phyloP scores from a whole-genome alignment of 2,797 vertebrate genomes.

The Lophotriccus pileatus region DNA sequence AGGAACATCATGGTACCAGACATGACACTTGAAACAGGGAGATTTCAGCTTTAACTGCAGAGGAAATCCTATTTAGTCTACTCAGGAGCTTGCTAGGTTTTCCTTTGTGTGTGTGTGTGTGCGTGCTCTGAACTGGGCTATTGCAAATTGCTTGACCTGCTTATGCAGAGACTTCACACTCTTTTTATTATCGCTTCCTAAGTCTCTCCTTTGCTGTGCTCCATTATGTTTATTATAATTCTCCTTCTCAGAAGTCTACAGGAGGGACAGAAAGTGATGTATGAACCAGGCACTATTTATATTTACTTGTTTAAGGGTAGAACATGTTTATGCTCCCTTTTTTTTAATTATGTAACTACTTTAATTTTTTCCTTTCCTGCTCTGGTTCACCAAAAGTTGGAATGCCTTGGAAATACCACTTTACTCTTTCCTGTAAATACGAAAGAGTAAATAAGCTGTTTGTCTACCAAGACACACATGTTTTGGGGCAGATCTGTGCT shows the following conservation, averaged over 20 bases:
- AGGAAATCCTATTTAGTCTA: background rate
- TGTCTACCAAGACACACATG: background rate
- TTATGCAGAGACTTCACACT: background rate
- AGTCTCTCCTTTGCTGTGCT: background rate
- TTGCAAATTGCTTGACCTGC: background rate
- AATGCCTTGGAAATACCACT: background rate
- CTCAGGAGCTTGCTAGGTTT: background rate
- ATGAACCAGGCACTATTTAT: background rate
- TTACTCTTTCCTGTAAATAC: background rate
- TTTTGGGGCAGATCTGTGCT: background rate
- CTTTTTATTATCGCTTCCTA: background rate
- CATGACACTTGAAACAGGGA: background rate
- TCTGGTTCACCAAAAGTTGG: background rate
- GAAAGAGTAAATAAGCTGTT: no score
- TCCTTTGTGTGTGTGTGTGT: background rate
- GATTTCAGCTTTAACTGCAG: background rate
- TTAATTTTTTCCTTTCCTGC: background rate
- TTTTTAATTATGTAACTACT: background rate
- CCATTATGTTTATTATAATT: background rate
- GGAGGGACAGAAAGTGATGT: background rate
- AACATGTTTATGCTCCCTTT: background rate
- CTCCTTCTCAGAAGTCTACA: background rate
- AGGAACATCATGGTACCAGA: background rate
- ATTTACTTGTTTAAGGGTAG: background rate
- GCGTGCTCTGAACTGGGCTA: background rate